Percentiles rank a stretch among this genome's conserved stretches.
Conservation (phyloP, 2,888 invertebrate species). For the Lathronympha strigana region DNA sequence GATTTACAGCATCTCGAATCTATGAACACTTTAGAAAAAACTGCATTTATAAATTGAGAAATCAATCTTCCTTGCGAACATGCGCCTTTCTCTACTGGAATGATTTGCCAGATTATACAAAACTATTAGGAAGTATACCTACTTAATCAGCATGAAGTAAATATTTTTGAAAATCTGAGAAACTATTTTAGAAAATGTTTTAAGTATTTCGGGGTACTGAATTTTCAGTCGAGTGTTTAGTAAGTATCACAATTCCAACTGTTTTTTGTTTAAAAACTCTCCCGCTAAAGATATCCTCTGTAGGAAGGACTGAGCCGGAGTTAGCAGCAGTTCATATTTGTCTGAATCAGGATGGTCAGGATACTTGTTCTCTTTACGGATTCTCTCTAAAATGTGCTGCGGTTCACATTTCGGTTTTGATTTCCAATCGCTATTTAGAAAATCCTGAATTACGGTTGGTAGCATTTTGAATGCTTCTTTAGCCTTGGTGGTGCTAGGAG, state of each 20-base stretch:
- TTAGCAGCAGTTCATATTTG: slow-evolving; percentile 89
- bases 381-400: slow-evolving; percentile 88
- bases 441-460: slow-evolving; percentile 84
- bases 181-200: not conserved
- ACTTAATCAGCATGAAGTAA: too few relatives aligned
- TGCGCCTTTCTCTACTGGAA: too few relatives aligned
- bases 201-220: not conserved
- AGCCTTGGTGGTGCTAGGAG: slow-evolving; percentile 67
- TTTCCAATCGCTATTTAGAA: slow-evolving; percentile 79
- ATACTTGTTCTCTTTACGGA: slow-evolving; percentile 85
- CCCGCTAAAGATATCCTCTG: slow-evolving; percentile 91
- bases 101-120: too few relatives aligned
- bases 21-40: too few relatives aligned
- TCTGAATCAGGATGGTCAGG: slow-evolving; percentile 84
- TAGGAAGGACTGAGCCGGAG: slow-evolving; percentile 91
- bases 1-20: too few relatives aligned
- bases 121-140: too few relatives aligned
- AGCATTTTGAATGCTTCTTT: slow-evolving; percentile 75
- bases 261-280: slow-evolving; percentile 86
- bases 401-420: slow-evolving; percentile 87
- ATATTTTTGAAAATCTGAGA: too few relatives aligned
- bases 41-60: too few relatives aligned
- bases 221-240: not conserved
- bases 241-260: slow-evolving; percentile 61
- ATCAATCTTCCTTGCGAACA: too few relatives aligned